phyloP scores from a whole-genome alignment of 1,140 invertebrate genomes.

The Bombus haemorrhoidalis region DNA sequence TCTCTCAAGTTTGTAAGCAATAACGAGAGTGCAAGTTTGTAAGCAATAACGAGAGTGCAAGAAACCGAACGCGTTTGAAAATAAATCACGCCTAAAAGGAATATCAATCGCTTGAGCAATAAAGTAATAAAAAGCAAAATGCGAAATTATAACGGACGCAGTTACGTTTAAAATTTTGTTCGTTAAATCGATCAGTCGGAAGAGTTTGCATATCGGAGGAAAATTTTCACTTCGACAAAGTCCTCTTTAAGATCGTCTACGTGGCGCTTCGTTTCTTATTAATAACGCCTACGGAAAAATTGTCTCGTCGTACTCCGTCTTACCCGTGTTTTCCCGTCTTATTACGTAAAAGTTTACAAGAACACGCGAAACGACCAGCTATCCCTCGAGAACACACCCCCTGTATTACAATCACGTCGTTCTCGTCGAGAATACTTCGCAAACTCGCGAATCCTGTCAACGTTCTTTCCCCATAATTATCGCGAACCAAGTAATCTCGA shows the following conservation, averaged over 20 bases:
- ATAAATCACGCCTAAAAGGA: too few relatives aligned
- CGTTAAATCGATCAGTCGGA: background rate
- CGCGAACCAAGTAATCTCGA: too few relatives aligned
- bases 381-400: background rate
- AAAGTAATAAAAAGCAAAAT: too few relatives aligned
- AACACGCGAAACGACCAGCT: background rate
- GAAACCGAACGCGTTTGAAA: too few relatives aligned
- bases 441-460: too few relatives aligned
- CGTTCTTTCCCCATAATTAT: too few relatives aligned
- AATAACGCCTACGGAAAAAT: background rate
- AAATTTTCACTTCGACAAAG: background rate
- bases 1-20: background rate
- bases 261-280: too few relatives aligned
- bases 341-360: background rate
- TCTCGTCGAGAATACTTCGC: too few relatives aligned
- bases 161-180: background rate
- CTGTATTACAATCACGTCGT: too few relatives aligned
- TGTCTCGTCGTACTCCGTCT: background rate
- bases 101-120: too few relatives aligned
- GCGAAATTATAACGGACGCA: background rate
- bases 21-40: background rate
- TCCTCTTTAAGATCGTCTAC: too few relatives aligned
- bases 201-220: background rate
- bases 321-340: background rate
- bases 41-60: too few relatives aligned